Base-by-base conservation (phyloP, 2,797 vertebrate genomes). In the Etheostoma nigrum region DNA sequence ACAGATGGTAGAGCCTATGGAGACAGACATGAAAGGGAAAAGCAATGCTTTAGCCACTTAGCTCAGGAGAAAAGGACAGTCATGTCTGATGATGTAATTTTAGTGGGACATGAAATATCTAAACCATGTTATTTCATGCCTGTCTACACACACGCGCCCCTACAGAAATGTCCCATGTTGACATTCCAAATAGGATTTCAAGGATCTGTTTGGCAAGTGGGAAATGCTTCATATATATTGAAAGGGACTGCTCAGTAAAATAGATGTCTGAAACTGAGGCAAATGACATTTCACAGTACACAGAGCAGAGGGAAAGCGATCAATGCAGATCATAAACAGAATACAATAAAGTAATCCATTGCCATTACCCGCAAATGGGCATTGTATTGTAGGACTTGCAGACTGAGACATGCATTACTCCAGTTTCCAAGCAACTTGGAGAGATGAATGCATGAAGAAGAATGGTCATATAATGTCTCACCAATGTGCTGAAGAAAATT, bases 301-400 rank as follows among this genome's bases (percentile, higher is more conserved):
- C 67, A 69, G 83, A 89, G 84, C 74, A 80, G 86, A 78, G 84
- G 82, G 76, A 84, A 86, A 54, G 79, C 72, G 72, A 93, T 94
- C 92, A 92, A 94, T 94, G 89, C 61, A 82, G 87, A 93, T 93
- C 92, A 93, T 94, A 93, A 94, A 92, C 88, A 91, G 78, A 93
- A 93, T 93, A 93, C 92, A 88, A 93, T 94, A 92, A 88, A 91
- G 84, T 91, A 89, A 94, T 93, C 93, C 82, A 91, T 89, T 92
- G 92, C 85, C 87, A 93, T 93, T 93, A 93, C 86, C 67, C 82
- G 82, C 88, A 93, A 91, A 92, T 91, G 84, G 86, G 67, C 90
- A 89, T 83, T 82, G 83, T 86, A 88, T 88, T 54, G 83, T 86
- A 90, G 70, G 84, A 68, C 66, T 85, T 88, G 74, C 82, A 57